Evolutionary conservation across 2,888 invertebrate genomes (phyloP).

Genomic region (Busseola fusca): DNA sequence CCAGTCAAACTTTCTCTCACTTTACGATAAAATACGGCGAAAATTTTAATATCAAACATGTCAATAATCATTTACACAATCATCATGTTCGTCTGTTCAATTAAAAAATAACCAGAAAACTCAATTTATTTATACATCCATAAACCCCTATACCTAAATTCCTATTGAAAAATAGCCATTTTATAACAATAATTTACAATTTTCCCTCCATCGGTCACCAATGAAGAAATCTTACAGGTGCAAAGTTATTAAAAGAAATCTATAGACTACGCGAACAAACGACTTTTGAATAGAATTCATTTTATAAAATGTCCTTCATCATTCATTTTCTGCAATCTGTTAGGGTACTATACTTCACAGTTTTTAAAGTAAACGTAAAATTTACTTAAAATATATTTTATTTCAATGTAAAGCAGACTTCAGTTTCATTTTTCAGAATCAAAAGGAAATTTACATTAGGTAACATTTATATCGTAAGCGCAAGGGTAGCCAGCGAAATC

Average conservation of each 20-base stretch:
- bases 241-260: slow-evolving; percentile 28
- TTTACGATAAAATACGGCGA: too few species aligned
- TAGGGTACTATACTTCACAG: background rate
- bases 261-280: background rate
- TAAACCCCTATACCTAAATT: slow-evolving; percentile 8
- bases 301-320: slow-evolving; percentile 12
- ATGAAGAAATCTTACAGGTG: slow-evolving; percentile 18
- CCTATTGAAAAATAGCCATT: background rate
- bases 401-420: background rate
- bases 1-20: too few species aligned
- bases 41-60: too few species aligned
- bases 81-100: too few species aligned
- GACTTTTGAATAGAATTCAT: slow-evolving; percentile 3
- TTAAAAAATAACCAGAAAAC: background rate
- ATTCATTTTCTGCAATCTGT: background rate
- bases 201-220: background rate
- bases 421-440: background rate
- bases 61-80: too few species aligned
- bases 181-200: slow-evolving; percentile 15
- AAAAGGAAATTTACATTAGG: background rate
- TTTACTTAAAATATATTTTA: background rate
- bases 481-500: too few species aligned
- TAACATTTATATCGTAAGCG: too few species aligned
- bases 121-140: slow-evolving; percentile 1
- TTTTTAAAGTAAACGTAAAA: background rate